Evolutionary conservation across 2,113 vertebrate genomes (phyloP), one percentile per base, ranked within the genome.

Genomic region (Oreochromis tanganicae): DNA sequence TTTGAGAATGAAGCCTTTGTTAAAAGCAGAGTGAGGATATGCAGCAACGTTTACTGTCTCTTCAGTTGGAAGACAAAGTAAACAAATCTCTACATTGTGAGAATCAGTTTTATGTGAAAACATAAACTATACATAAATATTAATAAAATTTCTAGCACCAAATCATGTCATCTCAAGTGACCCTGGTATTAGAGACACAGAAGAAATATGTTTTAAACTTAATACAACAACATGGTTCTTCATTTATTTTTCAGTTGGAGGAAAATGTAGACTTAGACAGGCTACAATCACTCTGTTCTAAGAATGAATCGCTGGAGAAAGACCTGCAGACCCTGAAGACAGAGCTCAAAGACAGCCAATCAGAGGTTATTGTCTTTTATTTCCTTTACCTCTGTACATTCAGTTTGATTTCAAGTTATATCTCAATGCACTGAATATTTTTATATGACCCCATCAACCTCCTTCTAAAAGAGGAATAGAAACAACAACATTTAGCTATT

Each of bases 321-420:
- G 38, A 75, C 24, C 71, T 75, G 24, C 24, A 75, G 43, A 48
- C 14, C 24, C 41, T 75, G 41, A 75, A 75, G 68, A 19, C 21
- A 17, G 14, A 27, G 24, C 71, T 75, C 0, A 5, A 19, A 1
- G 24, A 10, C 71, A 75, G 9, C 8, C 0, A 75, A 50, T 50
- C 16, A 3, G 43, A 78, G 71, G 71, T 50, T 50, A 3, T 17
- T 46, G 2, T 29, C 71, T 78, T 12, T 1, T 50, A 19, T 7
- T 19, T 48, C 0, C 46, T 27, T 78, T 50, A 36, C 1, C 1
- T 36, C 6, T 36, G 61, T 12, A 66, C 3, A 78, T 78, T 50
- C 43, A 78, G 0, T 78, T 29, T 0, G 43, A 50, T 78, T 19
- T 50, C 43, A 50, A 78, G 6, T 78, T 48, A 19, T 4, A 50